A percentile compares a stretch with the other conserved stretches of the same genome.
Conservation (phyloP, 2,797 vertebrate species). For the Clarias fuscus region DNA sequence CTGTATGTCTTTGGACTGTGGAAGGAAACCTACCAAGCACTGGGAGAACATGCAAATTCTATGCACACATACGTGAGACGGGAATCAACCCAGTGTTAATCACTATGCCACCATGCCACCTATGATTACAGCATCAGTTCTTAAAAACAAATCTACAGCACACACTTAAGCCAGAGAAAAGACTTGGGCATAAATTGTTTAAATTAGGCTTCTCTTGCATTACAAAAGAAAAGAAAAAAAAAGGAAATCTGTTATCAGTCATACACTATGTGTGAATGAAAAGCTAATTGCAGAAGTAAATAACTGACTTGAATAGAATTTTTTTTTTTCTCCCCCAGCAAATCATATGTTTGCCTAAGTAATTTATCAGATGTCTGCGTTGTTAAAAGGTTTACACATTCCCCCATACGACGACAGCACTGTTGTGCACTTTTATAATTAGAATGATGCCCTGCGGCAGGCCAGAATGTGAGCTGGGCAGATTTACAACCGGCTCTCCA, state of each 20-base stretch:
- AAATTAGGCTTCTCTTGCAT: neutral
- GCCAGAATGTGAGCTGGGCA: slow-evolving; percentile 22
- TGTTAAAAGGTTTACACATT: slow-evolving; percentile 36
- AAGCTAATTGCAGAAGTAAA: neutral
- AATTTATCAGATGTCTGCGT: slow-evolving; percentile 41
- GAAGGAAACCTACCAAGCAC: no score
- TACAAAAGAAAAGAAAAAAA: neutral
- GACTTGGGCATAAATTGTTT: neutral
- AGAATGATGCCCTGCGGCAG: slow-evolving; percentile 41
- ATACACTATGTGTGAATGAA: neutral
- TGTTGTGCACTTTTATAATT: slow-evolving; percentile 39
- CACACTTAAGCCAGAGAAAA: neutral
- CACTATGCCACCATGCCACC: no score
- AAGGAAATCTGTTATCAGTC: neutral
- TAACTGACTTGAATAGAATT: neutral
- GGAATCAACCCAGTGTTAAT: no score
- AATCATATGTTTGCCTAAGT: slow-evolving; percentile 17
- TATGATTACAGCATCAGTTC: neutral
- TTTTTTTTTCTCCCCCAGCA: neutral
- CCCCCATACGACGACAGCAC: slow-evolving; percentile 31
- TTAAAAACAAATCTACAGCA: neutral
- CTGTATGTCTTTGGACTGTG: no score
- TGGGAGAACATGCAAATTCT: no score
- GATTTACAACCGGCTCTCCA: slow-evolving; percentile 51
- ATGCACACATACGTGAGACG: no score